Base-by-base conservation (phyloP, 2,113 vertebrate species). In the Myodes glareolus region DNA sequence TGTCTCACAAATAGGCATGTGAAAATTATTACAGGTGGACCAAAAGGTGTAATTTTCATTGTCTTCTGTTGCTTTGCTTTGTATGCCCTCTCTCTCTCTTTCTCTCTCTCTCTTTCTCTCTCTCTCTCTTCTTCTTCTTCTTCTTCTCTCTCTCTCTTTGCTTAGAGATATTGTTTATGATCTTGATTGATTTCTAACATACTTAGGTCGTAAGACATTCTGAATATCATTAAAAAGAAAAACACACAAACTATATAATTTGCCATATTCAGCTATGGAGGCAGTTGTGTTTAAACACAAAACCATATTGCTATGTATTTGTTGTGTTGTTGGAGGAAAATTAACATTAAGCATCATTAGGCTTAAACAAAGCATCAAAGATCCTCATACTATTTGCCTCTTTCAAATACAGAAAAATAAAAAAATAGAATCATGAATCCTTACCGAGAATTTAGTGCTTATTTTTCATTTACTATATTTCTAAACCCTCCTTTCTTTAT, bases 391-490 rank as follows among this genome's bases (percentile, higher is more conserved):
- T 68, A 12, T 72, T 87, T 94, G 0, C 39, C 36, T 92, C 89
- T 4, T 36, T 3, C 29, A 3, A 39, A 19, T 61, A 89, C 39
- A 75, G n/a, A 76, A 88, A 87, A 76, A 76, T 55, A 47, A 7
- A 29, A 7, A 36, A 33, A 33, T 23, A 61, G 10, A 77, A 73
- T 68, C 92, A 88, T 84, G 6, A 86, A 63, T 5, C 77, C 7
- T n/a, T 88, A 45, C 39, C 17, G 8, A 58, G 81, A 96, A 92
- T 73, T 12, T 94, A 72, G 75, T 93, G 23, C 67, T 92, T 95
- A 68, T 77, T 95, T 94, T 85, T 45, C 5, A 80, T 50, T 42
- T 61, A 42, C 65, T 78, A 33, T 45, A 94, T 93, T 92, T 85
- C 21, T 73, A 61, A 96, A 50, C 33, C 67, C 31, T 6, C 3